Conservation (phyloP, 1,140 invertebrate genomes). For the Radopholus similis region DNA sequence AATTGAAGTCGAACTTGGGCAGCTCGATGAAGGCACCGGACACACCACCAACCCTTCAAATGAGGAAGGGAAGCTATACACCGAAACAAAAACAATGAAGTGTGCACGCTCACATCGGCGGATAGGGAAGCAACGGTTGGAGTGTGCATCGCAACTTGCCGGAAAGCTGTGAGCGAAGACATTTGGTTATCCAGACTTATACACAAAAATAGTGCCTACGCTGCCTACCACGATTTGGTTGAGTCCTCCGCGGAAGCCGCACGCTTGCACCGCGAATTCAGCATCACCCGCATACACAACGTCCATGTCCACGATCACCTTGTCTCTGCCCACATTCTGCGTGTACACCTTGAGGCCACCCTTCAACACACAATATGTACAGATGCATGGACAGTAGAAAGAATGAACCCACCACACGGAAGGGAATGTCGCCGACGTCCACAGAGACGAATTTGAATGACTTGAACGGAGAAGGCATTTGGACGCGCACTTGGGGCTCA, state of each 20-base stretch:
- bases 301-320: conserved; percentile 59
- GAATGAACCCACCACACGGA: conserved; percentile 10
- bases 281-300: conserved; percentile 57
- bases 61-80: no score
- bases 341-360: conserved; percentile 59
- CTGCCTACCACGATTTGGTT: conserved; percentile 54
- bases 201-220: no score
- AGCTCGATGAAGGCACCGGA: conserved; percentile 57
- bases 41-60: conserved; percentile 47
- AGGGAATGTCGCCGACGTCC: conserved; percentile 46
- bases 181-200: background rate
- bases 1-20: conserved; percentile 53
- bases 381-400: no score
- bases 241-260: conserved; percentile 56
- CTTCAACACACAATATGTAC: no score
- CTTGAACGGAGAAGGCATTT: conserved; percentile 60
- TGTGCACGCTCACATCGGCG: conserved; percentile 42
- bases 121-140: conserved; percentile 53
- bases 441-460: conserved; percentile 58
- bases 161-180: conserved; percentile 43
- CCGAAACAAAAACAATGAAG: no score
- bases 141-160: conserved; percentile 55
- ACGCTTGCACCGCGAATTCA: conserved; percentile 55
- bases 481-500: conserved; percentile 54
- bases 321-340: conserved; percentile 56